These are phyloP conservation scores for silkworm (Bombyx mori) DNA, from an alignment of 1,140 invertebrate genomes.

Conservation along the genomic window ASM3026992v2 NC_085113.1:4247001-4247500, in stretches of 20 bases:
- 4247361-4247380: constrained; percentile 66
- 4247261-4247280: constrained; percentile 35
- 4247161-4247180: background rate
- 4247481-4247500: too few species aligned
- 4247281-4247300: constrained; percentile 34
- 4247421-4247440: constrained; percentile 53
- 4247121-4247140: constrained; percentile 46
- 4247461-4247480: constrained; percentile 29
- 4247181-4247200: background rate
- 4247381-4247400: constrained; percentile 66
- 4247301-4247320: constrained; percentile 54
- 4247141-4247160: background rate
- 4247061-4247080: constrained; percentile 35
- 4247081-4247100: constrained; percentile 54
- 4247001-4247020: constrained; percentile 39
- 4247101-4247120: constrained; percentile 42
- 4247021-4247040: constrained; percentile 51
- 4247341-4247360: constrained; percentile 61
- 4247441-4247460: constrained; percentile 61
- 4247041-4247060: constrained; percentile 33
- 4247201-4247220: background rate
- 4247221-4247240: background rate
- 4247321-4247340: constrained; percentile 51
- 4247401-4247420: constrained; percentile 39
- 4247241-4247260: constrained; percentile 16